phyloP scores from a whole-genome alignment of 2,113 vertebrate genomes.

The Myotis yumanensis region DNA sequence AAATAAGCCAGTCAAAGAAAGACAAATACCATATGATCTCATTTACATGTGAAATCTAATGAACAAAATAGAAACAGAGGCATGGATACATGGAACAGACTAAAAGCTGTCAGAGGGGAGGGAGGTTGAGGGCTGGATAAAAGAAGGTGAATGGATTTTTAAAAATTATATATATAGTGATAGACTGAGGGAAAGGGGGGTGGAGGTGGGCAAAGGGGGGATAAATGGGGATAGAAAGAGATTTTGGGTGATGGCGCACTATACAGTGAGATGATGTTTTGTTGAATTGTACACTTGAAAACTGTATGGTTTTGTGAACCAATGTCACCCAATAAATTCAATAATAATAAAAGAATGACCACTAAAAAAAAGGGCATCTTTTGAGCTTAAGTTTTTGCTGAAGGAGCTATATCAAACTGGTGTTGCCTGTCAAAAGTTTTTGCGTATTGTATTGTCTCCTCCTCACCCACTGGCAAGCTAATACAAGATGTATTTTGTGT shows the following conservation, averaged over 20 bases:
- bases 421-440: slow-evolving; percentile 22
- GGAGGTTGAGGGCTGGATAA: not conserved
- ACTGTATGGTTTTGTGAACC: not conserved
- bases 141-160: not conserved
- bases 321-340: not conserved
- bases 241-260: not conserved
- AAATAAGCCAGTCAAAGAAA: not conserved
- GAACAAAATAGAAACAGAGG: not conserved
- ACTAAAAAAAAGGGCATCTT: slow-evolving; percentile 48
- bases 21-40: not conserved
- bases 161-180: not conserved
- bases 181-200: not conserved
- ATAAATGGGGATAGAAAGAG: not conserved
- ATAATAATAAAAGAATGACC: not conserved
- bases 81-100: not conserved
- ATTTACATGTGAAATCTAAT: not conserved
- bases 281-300: not conserved
- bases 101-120: not conserved
- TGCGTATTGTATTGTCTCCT: slow-evolving; percentile 62
- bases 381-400: slow-evolving; percentile 71
- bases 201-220: not conserved
- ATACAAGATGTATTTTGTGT: slow-evolving; percentile 3
- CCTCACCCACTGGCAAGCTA: not conserved
- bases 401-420: not conserved
- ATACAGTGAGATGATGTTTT: not conserved